A percentile compares a stretch with the other conserved stretches of the same genome.
These are phyloP conservation scores for Babyrousa celebensis DNA, from an alignment of 2,797 vertebrate species.

Conservation along the genomic window DNA sequence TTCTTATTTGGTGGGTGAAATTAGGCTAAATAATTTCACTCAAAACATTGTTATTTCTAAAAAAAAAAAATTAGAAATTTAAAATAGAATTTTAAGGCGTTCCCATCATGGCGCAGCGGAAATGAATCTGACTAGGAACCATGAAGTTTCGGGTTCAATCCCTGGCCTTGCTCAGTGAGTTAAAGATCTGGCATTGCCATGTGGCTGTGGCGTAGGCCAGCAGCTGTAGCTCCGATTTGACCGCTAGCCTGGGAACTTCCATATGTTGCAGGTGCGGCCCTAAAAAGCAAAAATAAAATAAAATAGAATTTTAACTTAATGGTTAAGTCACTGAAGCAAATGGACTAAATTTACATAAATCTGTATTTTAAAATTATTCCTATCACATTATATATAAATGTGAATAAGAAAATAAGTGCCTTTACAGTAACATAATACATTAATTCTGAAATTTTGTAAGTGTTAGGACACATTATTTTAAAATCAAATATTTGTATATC, in stretches of 20 bases:
- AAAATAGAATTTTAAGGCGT: slow-evolving; percentile 27
- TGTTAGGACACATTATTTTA: neutral
- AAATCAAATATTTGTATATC: neutral
- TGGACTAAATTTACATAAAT: neutral
- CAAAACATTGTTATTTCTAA: slow-evolving; percentile 18
- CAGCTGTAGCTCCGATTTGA: no score
- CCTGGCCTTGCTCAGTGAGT: no score
- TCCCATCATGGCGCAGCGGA: no score
- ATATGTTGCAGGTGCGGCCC: no score
- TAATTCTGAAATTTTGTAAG: neutral
- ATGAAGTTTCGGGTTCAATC: no score
- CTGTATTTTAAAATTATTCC: neutral
- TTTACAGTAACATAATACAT: neutral
- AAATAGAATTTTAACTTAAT: slow-evolving; percentile 38
- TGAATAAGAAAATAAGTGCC: neutral
- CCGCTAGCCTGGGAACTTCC: no score
- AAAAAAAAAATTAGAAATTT: neutral
- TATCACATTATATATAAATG: neutral
- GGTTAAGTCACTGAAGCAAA: neutral
- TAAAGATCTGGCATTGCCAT: no score
- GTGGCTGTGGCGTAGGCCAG: no score
- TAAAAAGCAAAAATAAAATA: neutral
- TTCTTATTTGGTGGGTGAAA: neutral
- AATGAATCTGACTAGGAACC: no score
- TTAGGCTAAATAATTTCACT: slow-evolving; percentile 9